These are phyloP conservation scores for Timema cristinae DNA, from an alignment of 2,888 invertebrate genomes.

Conservation along the genomic window DNA sequence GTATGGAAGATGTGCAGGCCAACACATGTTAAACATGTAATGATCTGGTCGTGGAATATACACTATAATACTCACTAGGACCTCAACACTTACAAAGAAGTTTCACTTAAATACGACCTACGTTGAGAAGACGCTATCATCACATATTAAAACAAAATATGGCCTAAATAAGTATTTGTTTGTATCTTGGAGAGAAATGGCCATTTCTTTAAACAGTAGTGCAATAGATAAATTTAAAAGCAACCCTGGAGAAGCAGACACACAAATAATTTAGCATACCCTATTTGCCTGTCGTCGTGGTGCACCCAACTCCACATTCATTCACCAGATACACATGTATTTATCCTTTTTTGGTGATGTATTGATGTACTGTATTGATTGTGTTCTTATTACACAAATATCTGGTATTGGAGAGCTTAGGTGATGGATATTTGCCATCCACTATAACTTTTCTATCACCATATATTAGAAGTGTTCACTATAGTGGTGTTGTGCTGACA, in stretches of 20 bases:
- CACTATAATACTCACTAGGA: constrained; percentile 7
- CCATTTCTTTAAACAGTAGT: not conserved
- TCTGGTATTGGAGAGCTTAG: not conserved
- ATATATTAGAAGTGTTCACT: too few relatives aligned
- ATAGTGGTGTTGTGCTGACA: too few relatives aligned
- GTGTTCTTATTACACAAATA: too few relatives aligned
- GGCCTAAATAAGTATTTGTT: not conserved
- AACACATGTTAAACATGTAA: constrained; percentile 8
- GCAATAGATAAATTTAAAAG: constrained; percentile 7
- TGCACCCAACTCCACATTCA: constrained; percentile 2
- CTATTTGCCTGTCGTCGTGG: not conserved
- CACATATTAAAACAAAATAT: not conserved
- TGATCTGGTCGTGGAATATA: constrained; percentile 11
- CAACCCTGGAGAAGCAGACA: not conserved
- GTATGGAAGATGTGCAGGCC: constrained; percentile 16
- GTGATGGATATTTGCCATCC: not conserved
- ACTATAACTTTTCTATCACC: not conserved
- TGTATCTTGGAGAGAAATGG: not conserved
- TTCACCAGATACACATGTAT: not conserved
- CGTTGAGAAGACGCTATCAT: not conserved
- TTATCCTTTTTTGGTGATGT: not conserved
- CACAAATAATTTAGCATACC: not conserved
- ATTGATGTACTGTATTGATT: not conserved
- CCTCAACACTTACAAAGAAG: constrained; percentile 6
- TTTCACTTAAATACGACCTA: not conserved